A percentile compares a stretch with the other conserved stretches of the same genome.
Evolutionary conservation across 2,888 invertebrate genomes (phyloP).

Genomic region (Andrena bicolor): DNA sequence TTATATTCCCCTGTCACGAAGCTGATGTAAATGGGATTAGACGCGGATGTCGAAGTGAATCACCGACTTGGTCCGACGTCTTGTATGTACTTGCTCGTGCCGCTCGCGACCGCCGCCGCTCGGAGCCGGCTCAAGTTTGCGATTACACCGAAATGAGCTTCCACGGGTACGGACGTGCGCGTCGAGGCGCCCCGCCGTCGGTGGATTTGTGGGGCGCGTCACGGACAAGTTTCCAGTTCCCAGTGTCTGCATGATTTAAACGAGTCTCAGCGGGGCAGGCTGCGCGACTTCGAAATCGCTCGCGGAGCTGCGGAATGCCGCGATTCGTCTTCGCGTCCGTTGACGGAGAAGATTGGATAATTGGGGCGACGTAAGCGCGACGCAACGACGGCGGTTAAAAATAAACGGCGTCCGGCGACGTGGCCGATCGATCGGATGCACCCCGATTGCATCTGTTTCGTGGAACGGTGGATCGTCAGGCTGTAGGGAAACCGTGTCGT

Average conservation of each 20-base stretch:
- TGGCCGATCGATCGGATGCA: neutral
- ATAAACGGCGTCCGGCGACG: neutral
- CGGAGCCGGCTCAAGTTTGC: neutral
- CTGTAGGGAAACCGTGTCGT: neutral
- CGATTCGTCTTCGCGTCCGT: neutral
- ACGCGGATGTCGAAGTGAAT: neutral
- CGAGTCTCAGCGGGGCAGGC: neutral
- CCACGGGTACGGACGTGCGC: neutral
- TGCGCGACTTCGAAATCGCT: neutral
- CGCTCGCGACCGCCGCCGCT: too few relatives aligned
- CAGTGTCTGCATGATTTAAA: conserved; percentile 20
- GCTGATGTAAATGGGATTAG: neutral
- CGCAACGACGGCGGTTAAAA: too few relatives aligned
- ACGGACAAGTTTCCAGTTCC: conserved; percentile 1
- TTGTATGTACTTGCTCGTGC: neutral
- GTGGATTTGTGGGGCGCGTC: neutral
- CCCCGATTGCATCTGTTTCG: conserved; percentile 2
- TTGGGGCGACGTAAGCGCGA: too few relatives aligned
- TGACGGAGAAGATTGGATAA: neutral
- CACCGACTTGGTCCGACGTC: neutral
- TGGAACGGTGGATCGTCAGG: neutral
- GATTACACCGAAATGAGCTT: conserved; percentile 20
- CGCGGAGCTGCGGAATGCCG: neutral
- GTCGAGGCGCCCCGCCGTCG: too few relatives aligned
- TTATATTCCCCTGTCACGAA: neutral